Base-by-base conservation (phyloP, 1,140 invertebrate species). In the Himalopsyche phryganea region DNA sequence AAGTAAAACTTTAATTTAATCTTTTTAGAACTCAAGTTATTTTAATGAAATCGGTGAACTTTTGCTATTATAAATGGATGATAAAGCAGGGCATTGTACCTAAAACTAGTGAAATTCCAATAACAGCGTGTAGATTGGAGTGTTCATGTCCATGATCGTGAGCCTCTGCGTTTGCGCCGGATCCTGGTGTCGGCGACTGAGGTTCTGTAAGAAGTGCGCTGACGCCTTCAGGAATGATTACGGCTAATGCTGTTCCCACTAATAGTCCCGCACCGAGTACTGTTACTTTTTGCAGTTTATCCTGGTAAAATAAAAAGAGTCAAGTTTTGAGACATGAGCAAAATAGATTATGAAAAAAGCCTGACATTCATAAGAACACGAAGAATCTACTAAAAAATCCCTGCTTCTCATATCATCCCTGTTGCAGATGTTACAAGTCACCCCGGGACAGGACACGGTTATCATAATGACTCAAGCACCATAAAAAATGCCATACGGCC, bases 191-290 rank as follows among this genome's bases (percentile, higher is more conserved):
- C 0, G 66, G 51, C 14, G 50, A 46, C 2, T 65, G 45, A 6
- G 66, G 61, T 32, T 76, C 75, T 28, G 66, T 75, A 63, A 87
- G 85, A 20, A 98, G 75, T 1, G 94, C 88, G 61, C 94, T 81
- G 20, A 99, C 90, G 32, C 97, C 98, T 80, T 99, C 98, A 0
- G 98, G 98, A 67, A 99, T 98, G 42, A 99, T 99, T 0, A 99
- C 96, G 55, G 94, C 90, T 45, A 99, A 74, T 0, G 97, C 96
- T 51, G 97, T 98, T 2, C 97, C 97, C 38, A 99, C 94, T n/a
- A 99, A 79, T 6, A 99, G 80, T 18, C 97, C 97, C 44, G 97
- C 96, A 44, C 97, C 97, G 42, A 99, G 84, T 28, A 98, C 87
- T 15, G 95, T 98, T 23, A 98, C 87, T 66, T 94, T 81, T 69